Base-by-base conservation (phyloP, 1,140 invertebrate genomes). In the Aricia agestis region DNA sequence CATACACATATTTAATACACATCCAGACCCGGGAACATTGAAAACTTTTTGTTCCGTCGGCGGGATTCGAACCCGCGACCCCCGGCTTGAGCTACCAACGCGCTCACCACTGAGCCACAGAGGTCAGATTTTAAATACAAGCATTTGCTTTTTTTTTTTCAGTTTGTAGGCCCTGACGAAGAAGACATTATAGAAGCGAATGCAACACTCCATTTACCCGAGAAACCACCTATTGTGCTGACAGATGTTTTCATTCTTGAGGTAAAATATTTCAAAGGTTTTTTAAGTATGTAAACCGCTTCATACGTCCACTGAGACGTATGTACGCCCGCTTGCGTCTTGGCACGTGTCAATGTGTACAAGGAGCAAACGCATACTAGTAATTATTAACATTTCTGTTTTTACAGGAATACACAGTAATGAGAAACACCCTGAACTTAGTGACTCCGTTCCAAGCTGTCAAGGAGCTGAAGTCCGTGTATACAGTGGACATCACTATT, bases 361-460 rank as follows among this genome's bases (percentile, higher is more conserved):
- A 25, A 1, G 25, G 25, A 25, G 25, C 25, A 25, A 25, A 25
- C 25, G 36, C 2, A 1, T 36, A 5, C 36, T 36, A 2, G 6
- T n/a, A 25, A 25, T 25, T 25, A 9, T 36, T 36, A 36, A 36
- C 5, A 36, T 6, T 36, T 36, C 25, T 25, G 25, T 36, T 59
- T 59, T 59, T 6, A 15, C 89, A 94, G 81, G 93, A 95, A 82
- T 89, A 94, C 17, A 91, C 95, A 32, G 92, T 94, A 69, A 94
- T 96, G 72, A 92, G 92, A 18, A 96, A 96, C 87, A 92, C 93
- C 0, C 79, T 96, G 0, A 93, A 93, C 69, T 75, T 96, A 0
- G 89, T 90, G 52, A 94, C 95, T 1, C 95, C 95, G 0, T 96
- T 94, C 77, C 78, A 80, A 71, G 81, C 79, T 19, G 92, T 93